A percentile compares a stretch with the other conserved stretches of the same genome.
Evolutionary conservation across 2,113 vertebrate genomes (phyloP).

Genomic region (Neogobius melanostomus): DNA sequence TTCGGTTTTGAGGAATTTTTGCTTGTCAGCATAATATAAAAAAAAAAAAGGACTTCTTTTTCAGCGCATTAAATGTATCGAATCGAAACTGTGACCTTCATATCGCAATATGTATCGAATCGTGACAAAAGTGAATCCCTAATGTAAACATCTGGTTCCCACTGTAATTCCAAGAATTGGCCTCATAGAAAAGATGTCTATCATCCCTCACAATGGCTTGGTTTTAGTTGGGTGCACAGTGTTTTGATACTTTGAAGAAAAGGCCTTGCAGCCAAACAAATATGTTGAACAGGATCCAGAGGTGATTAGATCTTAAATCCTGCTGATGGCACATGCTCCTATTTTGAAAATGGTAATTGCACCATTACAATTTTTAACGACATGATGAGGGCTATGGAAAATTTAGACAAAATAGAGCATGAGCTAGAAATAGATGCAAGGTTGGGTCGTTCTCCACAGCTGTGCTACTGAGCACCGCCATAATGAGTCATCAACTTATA

Average conservation of each 20-base stretch:
- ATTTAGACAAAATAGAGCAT: slow-evolving; percentile 36
- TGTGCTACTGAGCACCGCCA: slow-evolving; percentile 39
- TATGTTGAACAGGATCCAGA: slow-evolving; percentile 17
- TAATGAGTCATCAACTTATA: slow-evolving; percentile 54
- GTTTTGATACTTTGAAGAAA: slow-evolving; percentile 3
- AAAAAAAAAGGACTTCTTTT: too few species aligned
- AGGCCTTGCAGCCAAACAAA: slow-evolving; percentile 28
- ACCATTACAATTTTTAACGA: slow-evolving; percentile 40
- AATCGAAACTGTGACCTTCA: too few species aligned
- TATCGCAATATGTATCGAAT: too few species aligned
- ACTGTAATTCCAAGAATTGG: slow-evolving; percentile 23
- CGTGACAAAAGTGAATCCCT: too few species aligned
- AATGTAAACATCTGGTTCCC: too few species aligned
- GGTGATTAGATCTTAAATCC: slow-evolving; percentile 40
- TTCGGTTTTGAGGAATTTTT: too few species aligned
- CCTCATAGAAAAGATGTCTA: slow-evolving; percentile 33
- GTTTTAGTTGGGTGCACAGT: slow-evolving; percentile 21
- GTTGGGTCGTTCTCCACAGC: slow-evolving; percentile 37
- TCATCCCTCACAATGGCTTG: slow-evolving; percentile 35
- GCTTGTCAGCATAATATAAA: too few species aligned
- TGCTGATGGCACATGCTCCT: slow-evolving; percentile 25
- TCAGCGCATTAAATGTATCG: too few species aligned
- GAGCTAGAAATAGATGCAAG: slow-evolving; percentile 12
- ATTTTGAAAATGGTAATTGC: slow-evolving; percentile 53
- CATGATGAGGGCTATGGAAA: slow-evolving; percentile 25